Base-by-base conservation (phyloP, 2,113 vertebrate genomes). In the Strix aluco region DNA sequence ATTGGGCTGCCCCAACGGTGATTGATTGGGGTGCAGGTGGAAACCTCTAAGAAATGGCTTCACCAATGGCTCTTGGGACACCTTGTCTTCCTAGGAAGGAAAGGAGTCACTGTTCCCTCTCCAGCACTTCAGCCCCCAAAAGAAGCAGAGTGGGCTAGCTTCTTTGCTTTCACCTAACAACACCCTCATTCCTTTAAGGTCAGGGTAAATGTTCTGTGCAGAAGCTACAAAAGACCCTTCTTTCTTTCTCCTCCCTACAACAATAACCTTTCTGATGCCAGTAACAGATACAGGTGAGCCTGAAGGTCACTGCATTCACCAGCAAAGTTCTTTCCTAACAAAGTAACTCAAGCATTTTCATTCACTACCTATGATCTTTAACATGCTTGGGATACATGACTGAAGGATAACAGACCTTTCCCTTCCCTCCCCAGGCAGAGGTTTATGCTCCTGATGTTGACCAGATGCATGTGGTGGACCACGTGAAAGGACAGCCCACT, bases 391-490 rank as follows among this genome's bases (percentile, higher is more conserved):
- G 36, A 34, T 4, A 8, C 6, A 2, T 5, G 34, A 11, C 67
- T 15, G 42, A 72, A 75, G 69, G 46, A 14, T 83, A 58, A 88
- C 5, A 86, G 58, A 42, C 6, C 61, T 34, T 30, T 63, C 5
- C 52, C 29, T 36, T 71, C 10, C 17, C 58, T 7, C 51, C 30
- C 23, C 84, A 99, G 99, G 98, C 98, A 3, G 98, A 98, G 86
- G 95, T 99, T 86, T 99, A 98, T 51, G 99, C 99, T 47, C 99
- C 99, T 19, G 95, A 98, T 91, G 90, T 98, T 3, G 98, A 98
- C 22, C 99, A 99, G 98, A 99, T 99, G 99, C 99, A 99, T 8
- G 99, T 99, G 65, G 97, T 99, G 62, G 97, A 99, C 59, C 99
- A 99, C 0, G 26, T 97, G 59, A 99, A 98, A 86, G 98, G 99